A percentile compares a stretch with the other conserved stretches of the same genome.
These are phyloP conservation scores for Tipula vernalis DNA, from an alignment of 2,888 invertebrate species.

Conservation along the genomic window DNA sequence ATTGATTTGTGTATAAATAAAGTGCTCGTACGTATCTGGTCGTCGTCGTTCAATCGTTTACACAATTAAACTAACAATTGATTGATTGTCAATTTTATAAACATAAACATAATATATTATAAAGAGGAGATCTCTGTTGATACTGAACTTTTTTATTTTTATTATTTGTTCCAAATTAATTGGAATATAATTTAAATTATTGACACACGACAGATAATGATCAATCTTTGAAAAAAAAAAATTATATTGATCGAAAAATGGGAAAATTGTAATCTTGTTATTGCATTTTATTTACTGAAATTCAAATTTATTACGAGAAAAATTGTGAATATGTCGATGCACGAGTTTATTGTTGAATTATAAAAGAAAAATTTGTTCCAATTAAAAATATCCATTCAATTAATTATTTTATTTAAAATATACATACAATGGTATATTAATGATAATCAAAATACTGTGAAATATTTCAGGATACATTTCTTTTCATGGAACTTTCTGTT, in stretches of 20 bases:
- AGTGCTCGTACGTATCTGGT: neutral
- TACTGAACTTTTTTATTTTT: neutral
- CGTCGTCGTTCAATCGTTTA: neutral
- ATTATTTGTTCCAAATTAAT: slow-evolving; percentile 4
- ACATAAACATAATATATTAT: neutral
- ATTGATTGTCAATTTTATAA: neutral
- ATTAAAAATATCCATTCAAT: neutral
- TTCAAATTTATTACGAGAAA: neutral
- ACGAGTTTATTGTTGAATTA: neutral
- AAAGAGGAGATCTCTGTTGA: neutral
- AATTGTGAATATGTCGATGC: neutral
- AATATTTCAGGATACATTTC: neutral
- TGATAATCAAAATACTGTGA: neutral
- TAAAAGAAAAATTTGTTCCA: neutral
- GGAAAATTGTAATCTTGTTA: neutral
- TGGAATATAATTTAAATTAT: neutral
- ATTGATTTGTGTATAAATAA: neutral
- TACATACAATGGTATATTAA: neutral
- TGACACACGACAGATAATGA: neutral
- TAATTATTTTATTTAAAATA: neutral
- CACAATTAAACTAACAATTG: neutral
- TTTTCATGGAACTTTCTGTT: neutral
- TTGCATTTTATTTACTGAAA: neutral
- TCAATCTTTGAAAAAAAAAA: neutral
- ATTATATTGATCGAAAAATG: neutral